phyloP scores from a whole-genome alignment of 2,888 invertebrate species.

The Eulithis prunata region DNA sequence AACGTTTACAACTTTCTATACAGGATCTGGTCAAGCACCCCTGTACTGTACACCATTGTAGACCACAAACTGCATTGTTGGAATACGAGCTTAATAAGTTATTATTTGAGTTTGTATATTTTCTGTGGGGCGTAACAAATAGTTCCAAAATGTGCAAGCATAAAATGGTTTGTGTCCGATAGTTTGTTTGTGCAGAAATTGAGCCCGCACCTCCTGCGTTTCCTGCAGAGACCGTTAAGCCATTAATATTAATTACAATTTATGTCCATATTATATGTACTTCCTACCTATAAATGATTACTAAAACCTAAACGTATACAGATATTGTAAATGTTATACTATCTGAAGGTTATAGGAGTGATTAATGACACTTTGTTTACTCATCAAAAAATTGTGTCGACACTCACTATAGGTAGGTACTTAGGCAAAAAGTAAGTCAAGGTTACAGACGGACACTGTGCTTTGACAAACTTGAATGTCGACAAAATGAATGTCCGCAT shows the following conservation, averaged over 20 bases:
- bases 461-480: slow-evolving; percentile 32
- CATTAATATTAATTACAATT: no score
- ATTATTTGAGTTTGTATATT: slow-evolving; percentile 22
- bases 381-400: slow-evolving; percentile 34
- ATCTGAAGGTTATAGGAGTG: slow-evolving; percentile 20
- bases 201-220: no score
- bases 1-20: slow-evolving; percentile 61
- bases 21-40: slow-evolving; percentile 59
- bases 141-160: background rate
- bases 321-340: background rate
- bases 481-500: slow-evolving; percentile 41
- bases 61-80: slow-evolving; percentile 50
- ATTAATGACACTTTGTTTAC: slow-evolving; percentile 29
- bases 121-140: slow-evolving; percentile 6
- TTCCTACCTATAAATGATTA: no score
- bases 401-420: slow-evolving; percentile 13
- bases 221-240: no score
- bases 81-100: slow-evolving; percentile 38
- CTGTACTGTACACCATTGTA: slow-evolving; percentile 54
- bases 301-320: no score
- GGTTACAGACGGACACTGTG: slow-evolving; percentile 30
- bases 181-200: no score
- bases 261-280: no score
- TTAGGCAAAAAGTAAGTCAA: slow-evolving; percentile 39
- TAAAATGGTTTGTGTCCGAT: no score